A percentile compares a stretch with the other conserved stretches of the same genome.
phyloP scores from a whole-genome alignment of 1,140 invertebrate genomes.

The Hycleus cichorii region DNA sequence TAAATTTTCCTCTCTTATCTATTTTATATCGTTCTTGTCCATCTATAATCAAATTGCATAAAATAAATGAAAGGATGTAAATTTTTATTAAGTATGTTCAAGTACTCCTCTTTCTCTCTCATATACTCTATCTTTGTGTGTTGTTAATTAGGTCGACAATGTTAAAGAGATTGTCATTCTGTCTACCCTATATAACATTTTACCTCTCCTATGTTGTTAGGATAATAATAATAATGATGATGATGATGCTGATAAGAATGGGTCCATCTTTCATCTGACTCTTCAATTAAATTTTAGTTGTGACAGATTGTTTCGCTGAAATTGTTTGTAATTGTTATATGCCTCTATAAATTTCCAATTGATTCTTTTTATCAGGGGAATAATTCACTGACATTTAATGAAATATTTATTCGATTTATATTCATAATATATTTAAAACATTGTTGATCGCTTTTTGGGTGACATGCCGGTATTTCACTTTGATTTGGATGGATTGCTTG shows the following conservation, averaged over 20 bases:
- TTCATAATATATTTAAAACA: background rate
- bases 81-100: conserved; percentile 1
- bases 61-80: background rate
- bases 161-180: background rate
- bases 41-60: background rate
- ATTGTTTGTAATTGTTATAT: too few species aligned
- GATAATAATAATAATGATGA: too few species aligned
- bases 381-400: conserved; percentile 1
- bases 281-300: too few species aligned
- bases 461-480: conserved; percentile 7
- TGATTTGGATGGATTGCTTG: conserved; percentile 14
- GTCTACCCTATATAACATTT: too few species aligned
- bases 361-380: too few species aligned
- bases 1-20: too few species aligned
- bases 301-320: too few species aligned
- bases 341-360: too few species aligned
- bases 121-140: conserved; percentile 18
- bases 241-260: too few species aligned
- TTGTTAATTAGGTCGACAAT: conserved; percentile 19
- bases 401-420: conserved; percentile 2
- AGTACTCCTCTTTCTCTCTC: conserved; percentile 7
- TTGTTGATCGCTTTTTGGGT: background rate
- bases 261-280: too few species aligned
- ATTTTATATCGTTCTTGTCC: too few species aligned
- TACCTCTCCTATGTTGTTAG: background rate